phyloP scores from a whole-genome alignment of 2,888 invertebrate genomes.

The Oegoconia quadripuncta region DNA sequence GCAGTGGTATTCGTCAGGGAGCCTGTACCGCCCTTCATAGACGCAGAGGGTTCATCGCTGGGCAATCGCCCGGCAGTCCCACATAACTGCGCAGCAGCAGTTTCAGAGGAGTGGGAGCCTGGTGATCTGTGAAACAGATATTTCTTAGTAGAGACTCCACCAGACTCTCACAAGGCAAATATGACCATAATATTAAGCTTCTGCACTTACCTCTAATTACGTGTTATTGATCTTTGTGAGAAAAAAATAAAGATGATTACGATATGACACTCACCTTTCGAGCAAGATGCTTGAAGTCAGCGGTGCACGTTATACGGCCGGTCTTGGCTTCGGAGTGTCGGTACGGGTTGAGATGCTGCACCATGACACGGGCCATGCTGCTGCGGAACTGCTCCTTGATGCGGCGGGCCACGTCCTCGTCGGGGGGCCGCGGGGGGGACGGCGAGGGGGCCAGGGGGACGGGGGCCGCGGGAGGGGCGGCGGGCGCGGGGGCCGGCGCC shows the following conservation, averaged over 20 bases:
- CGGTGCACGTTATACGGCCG: conserved; percentile 91
- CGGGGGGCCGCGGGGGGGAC: conserved; percentile 20
- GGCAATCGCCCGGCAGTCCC: too few relatives aligned
- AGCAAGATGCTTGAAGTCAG: conserved; percentile 96
- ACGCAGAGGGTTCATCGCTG: too few relatives aligned
- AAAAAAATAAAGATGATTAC: not conserved
- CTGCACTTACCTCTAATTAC: too few relatives aligned
- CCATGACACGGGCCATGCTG: conserved; percentile 89
- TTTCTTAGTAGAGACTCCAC: too few relatives aligned
- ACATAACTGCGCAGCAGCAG: too few relatives aligned
- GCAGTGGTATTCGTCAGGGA: too few relatives aligned
- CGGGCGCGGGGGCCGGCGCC: conserved; percentile 14
- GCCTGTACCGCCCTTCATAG: too few relatives aligned
- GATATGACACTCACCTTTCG: conserved; percentile 83
- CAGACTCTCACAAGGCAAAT: too few relatives aligned
- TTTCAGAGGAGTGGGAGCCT: too few relatives aligned
- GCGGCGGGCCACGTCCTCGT: conserved; percentile 77
- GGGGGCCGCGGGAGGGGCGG: not conserved
- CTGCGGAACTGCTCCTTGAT: conserved; percentile 86
- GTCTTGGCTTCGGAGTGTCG: conserved; percentile 89
- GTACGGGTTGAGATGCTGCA: conserved; percentile 92
- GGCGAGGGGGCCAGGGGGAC: conserved; percentile 3
- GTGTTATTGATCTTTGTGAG: too few relatives aligned
- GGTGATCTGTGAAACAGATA: too few relatives aligned
- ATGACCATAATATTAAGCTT: too few relatives aligned